A percentile compares a stretch with the other conserved stretches of the same genome.
Conservation (phyloP, 35 echinoderm and acorn worm species). For the Nesometra sesokonis region DNA sequence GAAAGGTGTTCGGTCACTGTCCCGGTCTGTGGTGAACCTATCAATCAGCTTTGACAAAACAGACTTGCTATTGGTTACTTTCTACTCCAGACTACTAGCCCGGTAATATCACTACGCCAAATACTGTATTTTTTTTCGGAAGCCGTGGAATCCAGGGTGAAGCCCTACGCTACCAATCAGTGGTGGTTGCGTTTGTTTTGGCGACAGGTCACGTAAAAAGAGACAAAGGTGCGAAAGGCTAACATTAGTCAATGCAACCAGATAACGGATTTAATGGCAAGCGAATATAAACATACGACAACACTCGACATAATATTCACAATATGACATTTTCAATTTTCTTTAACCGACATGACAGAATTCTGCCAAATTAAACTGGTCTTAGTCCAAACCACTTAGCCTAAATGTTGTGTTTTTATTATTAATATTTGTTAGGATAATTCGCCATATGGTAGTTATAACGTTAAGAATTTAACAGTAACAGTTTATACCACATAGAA, state of each 20-base stretch:
- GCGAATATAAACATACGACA: not conserved
- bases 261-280: not conserved
- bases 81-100: not conserved
- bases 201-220: not conserved
- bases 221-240: not conserved
- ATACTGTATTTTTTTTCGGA: not conserved
- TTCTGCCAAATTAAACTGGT: not conserved
- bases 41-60: not conserved
- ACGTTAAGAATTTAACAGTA: not conserved
- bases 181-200: not conserved
- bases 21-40: constrained; percentile 28
- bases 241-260: not conserved
- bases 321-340: not conserved
- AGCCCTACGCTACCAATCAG: not conserved
- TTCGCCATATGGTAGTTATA: not conserved
- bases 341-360: not conserved
- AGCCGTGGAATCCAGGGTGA: not conserved
- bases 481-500: no score
- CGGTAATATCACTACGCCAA: not conserved
- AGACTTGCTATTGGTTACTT: not conserved
- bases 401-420: not conserved
- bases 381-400: not conserved
- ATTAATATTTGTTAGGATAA: not conserved
- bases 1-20: constrained; percentile 68
- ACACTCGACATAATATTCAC: not conserved